A percentile compares a stretch with the other conserved stretches of the same genome.
Evolutionary conservation across 2,113 vertebrate genomes (phyloP).

Genomic region (Oryzias woworae): DNA sequence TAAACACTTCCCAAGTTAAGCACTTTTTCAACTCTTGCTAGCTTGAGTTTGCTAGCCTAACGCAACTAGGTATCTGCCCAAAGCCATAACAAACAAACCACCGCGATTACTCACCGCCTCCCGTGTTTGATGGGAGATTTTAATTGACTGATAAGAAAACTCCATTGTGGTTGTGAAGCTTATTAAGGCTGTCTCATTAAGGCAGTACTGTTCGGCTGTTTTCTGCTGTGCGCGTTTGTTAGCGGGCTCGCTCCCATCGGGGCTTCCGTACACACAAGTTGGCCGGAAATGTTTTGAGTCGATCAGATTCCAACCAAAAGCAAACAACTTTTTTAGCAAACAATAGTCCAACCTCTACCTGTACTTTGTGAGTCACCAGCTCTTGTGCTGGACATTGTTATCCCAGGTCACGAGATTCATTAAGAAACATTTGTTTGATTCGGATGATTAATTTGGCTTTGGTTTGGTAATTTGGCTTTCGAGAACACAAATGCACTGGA

Average conservation of each 20-base stretch:
- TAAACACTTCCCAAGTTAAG: too few species aligned
- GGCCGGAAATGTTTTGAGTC: too few species aligned
- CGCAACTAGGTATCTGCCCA: background rate
- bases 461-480: too few species aligned
- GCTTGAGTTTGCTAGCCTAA: conserved; percentile 4
- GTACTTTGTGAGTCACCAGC: too few species aligned
- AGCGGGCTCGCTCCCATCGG: background rate
- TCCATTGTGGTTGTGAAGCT: conserved; percentile 70
- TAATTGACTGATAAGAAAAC: conserved; percentile 79
- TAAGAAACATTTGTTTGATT: too few species aligned
- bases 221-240: background rate
- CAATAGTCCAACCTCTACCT: too few species aligned
- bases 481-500: too few species aligned
- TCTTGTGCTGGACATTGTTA: too few species aligned
- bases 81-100: background rate
- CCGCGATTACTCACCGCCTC: conserved; percentile 78
- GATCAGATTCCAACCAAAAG: too few species aligned
- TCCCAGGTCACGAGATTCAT: too few species aligned
- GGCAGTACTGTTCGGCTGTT: background rate
- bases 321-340: too few species aligned
- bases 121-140: conserved; percentile 73
- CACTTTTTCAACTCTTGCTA: background rate
- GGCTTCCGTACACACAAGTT: conserved; percentile 20
- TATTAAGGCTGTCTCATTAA: background rate
- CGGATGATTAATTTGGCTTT: too few species aligned